Base-by-base conservation (phyloP, 2,888 invertebrate genomes). In the Drosophila crucigera region DNA sequence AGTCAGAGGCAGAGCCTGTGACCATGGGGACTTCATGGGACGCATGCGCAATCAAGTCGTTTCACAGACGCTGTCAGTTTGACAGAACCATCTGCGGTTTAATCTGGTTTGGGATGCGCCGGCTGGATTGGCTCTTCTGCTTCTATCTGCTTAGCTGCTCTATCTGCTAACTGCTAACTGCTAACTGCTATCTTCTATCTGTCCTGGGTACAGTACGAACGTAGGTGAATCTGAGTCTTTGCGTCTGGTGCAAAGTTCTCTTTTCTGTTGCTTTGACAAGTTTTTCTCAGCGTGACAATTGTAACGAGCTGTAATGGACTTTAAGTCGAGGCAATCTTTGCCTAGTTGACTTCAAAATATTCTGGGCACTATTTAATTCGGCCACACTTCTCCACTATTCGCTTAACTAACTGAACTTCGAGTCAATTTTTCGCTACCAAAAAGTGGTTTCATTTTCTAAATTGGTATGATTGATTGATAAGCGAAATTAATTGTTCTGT, bases 11-110 rank as follows among this genome's bases (percentile, higher is more conserved):
- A 50, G 60, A 39, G 61, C 33, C 71, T 55, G 67, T 53, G 67
- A 43, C 68, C 73, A 66, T 70, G 76, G 68, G 56, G 47, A 47
- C 47, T 75, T 41, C 56, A 59, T 68, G 72, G 84, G 72, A 47
- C 88, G 59, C 84, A 74, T 66, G 86, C 80, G 78, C 87, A 87
- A 87, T 87, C 90, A 90, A 87, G 89, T 87, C 87, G 86, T 90
- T 83, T 76, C 76, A 66, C 78, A 78, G 78, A 73, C 75, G 73
- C 82, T 87, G 87, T 87, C 87, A 90, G 90, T 86, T 87, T 87
- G 90, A 90, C 90, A 90, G 90, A 82, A 74, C 90, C 90, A 87
- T 90, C 90, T 87, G 90, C 80, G 80, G 90, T 78, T 89, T 89
- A 87, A 87, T 87, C 87, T 87, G 90, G 87, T 87, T 87, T 87